phyloP scores from a whole-genome alignment of 1,140 invertebrate species.

The Marisa cornuarietis region DNA sequence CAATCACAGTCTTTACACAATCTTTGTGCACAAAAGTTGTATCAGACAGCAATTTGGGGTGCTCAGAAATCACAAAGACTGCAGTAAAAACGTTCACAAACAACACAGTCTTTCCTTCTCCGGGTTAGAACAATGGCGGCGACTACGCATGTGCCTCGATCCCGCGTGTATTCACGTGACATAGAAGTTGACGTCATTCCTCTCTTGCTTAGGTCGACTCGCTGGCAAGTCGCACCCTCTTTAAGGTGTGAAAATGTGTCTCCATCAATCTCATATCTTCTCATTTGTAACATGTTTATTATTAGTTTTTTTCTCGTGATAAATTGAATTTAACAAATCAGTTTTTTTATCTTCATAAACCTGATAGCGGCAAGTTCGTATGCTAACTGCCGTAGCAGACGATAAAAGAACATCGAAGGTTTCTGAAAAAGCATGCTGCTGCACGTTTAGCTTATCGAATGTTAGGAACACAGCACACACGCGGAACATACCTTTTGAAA shows the following conservation, averaged over 20 bases:
- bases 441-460: too few relatives aligned
- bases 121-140: constrained; percentile 53
- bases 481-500: too few relatives aligned
- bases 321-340: background rate
- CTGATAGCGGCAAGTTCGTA: background rate
- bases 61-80: constrained; percentile 23
- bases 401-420: too few relatives aligned
- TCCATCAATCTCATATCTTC: background rate
- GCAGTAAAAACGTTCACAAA: constrained; percentile 30
- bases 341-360: background rate
- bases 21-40: constrained; percentile 22
- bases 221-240: background rate
- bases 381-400: background rate
- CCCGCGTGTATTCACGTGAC: constrained; percentile 54
- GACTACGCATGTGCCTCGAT: constrained; percentile 58
- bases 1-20: constrained; percentile 39
- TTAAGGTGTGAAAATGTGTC: background rate
- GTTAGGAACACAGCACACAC: too few relatives aligned
- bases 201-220: background rate
- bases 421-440: too few relatives aligned
- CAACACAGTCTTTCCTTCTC: constrained; percentile 35
- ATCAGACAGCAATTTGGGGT: constrained; percentile 14
- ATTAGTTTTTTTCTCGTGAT: background rate
- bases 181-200: constrained; percentile 22
- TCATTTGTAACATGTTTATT: background rate